Conservation (phyloP, 2,888 invertebrate genomes). For the Lepidocyrtinus sp. region DNA sequence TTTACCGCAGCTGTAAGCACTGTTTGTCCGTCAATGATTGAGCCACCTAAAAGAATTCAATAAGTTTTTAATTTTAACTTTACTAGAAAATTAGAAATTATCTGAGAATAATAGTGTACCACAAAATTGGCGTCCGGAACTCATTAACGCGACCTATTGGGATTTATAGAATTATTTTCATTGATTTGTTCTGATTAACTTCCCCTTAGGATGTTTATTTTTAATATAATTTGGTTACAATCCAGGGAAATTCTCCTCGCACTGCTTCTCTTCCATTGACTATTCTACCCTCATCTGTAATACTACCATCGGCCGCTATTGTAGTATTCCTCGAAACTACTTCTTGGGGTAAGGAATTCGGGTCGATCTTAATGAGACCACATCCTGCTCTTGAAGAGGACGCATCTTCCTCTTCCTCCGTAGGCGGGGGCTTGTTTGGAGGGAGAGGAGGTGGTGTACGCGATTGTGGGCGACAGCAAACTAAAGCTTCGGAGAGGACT, state of each 20-base stretch:
- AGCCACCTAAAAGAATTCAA: constrained; percentile 53
- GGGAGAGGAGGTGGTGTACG: constrained; percentile 40
- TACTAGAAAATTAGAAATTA: too few species aligned
- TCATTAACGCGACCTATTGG: constrained; percentile 67
- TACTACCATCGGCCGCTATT: not conserved
- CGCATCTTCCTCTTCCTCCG: not conserved
- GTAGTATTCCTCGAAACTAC: not conserved
- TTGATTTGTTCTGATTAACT: not conserved
- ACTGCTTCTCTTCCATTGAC: constrained; percentile 65
- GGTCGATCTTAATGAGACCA: constrained; percentile 34
- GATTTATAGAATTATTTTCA: too few species aligned
- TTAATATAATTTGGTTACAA: constrained; percentile 64
- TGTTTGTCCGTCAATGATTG: constrained; percentile 67
- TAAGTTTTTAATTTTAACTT: too few species aligned
- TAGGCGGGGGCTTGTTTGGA: constrained; percentile 23
- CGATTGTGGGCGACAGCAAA: constrained; percentile 50
- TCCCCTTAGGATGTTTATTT: not conserved
- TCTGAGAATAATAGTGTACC: too few species aligned
- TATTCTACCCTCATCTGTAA: constrained; percentile 52
- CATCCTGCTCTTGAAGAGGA: constrained; percentile 9
- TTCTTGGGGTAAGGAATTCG: not conserved
- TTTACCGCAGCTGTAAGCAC: constrained; percentile 69
- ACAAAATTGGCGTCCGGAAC: constrained; percentile 66
- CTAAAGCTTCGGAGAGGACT: constrained; percentile 38
- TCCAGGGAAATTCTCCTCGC: constrained; percentile 68